These are phyloP conservation scores for Felis chaus DNA, from an alignment of 2,113 vertebrate genomes.

Conservation along the genomic window DNA sequence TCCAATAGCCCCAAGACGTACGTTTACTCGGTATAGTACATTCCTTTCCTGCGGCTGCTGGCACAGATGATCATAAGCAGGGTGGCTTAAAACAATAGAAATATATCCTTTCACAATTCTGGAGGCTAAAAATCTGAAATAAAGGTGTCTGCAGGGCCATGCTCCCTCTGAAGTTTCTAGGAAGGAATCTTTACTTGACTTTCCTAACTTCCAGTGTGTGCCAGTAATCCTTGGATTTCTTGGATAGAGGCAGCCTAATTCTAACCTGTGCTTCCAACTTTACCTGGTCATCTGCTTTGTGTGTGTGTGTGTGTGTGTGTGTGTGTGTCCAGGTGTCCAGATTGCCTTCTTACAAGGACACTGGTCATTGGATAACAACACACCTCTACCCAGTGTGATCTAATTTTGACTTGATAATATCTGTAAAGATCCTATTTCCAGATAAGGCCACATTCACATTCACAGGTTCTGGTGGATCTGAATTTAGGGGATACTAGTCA, in stretches of 20 bases:
- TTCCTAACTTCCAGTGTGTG: no score
- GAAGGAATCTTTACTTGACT: no score
- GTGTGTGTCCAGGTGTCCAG: neutral
- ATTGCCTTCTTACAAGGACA: neutral
- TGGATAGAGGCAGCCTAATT: no score
- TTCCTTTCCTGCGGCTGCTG: neutral
- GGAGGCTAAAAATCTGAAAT: neutral
- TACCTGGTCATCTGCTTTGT: neutral
- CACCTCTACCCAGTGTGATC: neutral
- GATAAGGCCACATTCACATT: neutral
- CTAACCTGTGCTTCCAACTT: neutral
- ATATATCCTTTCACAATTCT: neutral
- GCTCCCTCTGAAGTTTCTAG: neutral
- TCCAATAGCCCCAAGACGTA: neutral
- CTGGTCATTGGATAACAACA: neutral
- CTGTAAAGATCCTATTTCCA: neutral
- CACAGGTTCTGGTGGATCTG: neutral
- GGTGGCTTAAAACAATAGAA: neutral
- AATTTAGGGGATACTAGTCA: neutral
- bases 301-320: neutral
- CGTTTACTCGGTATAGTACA: rapidly evolving
- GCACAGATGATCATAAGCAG: neutral
- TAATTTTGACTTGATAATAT: neutral
- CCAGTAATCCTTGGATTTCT: neutral
- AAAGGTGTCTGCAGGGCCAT: no score